Base-by-base conservation (phyloP, 2,113 vertebrate species). In the Vimba vimba region DNA sequence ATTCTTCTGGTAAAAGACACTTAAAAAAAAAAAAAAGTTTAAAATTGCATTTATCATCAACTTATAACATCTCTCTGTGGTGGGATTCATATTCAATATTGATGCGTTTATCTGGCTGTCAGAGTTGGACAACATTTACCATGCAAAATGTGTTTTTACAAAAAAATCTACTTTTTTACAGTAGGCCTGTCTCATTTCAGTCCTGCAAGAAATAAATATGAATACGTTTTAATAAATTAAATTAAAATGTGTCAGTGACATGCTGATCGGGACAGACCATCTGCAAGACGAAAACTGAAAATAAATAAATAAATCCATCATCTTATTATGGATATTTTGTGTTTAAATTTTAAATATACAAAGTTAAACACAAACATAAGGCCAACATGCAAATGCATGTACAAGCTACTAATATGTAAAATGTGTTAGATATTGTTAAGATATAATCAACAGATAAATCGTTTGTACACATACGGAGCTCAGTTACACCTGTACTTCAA, bases 161-260 rank as follows among this genome's bases (percentile, higher is more conserved):
- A 10, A 79, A 79, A n/a, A 62, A 39, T 62, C 0, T 13, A 10
- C 43, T 43, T 43, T 23, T 62, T 43, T 45, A 79, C 17, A 45
- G 36, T 12, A 11, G 33, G 33, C 33, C 30, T 23, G 23, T 45
- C 36, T 60, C 12, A 79, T 43, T 79, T 45, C 33, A 60, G 5
- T 52, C 15, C 15, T 52, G 15, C 15, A 52, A 52, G 15, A 17
- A 17, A 62, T 4, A 57, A 50, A 36, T 11, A 10, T 17, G 3
- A 52, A 76, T 79, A 2, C 39, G 17, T 59, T 59, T 59, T 30
- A 79, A 79, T 79, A n/a, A 79, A 39, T 13, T 59, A 25, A 47
- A 64, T 81, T 36, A 3, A 59, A 23, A 78, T 13, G 33, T 43
- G 64, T 64, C 79, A 27, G 10, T 81, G 33, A 39, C 52, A 36